Percentiles rank a stretch among this genome's conserved stretches.
Evolutionary conservation across 2,113 vertebrate species (phyloP).

Genomic region (Triplophysa rosa): DNA sequence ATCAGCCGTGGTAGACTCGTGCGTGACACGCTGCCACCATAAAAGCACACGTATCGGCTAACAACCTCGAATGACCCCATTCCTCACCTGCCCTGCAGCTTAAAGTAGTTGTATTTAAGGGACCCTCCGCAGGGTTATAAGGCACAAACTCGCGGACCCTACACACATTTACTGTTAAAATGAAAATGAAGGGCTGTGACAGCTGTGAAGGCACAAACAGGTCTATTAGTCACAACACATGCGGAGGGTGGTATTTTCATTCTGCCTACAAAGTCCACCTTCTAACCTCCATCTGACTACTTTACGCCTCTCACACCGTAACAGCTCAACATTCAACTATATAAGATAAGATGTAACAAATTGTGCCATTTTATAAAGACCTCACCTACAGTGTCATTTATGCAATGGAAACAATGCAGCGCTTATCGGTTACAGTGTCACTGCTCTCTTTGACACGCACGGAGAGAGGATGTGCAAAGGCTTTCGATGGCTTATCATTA

Average conservation of each 20-base stretch:
- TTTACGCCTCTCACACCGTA: background rate
- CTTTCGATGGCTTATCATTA: constrained; percentile 37
- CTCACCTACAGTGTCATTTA: constrained; percentile 18
- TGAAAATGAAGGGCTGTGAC: background rate
- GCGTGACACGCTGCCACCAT: constrained; percentile 2
- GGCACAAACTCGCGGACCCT: background rate
- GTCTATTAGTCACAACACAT: constrained; percentile 5
- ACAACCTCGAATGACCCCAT: constrained; percentile 15
- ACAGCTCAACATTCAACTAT: background rate
- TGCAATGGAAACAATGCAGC: constrained; percentile 8
- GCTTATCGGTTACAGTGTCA: background rate
- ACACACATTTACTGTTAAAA: constrained; percentile 1
- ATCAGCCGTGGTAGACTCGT: background rate
- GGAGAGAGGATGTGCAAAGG: background rate
- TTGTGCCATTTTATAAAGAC: constrained; percentile 4
- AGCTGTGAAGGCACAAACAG: constrained; percentile 5
- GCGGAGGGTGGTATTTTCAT: background rate
- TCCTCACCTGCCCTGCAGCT: constrained; percentile 25
- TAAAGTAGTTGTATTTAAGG: background rate
- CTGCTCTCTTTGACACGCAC: background rate
- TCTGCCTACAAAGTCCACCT: background rate
- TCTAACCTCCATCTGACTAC: background rate
- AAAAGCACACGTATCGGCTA: constrained; percentile 7
- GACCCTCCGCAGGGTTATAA: background rate
- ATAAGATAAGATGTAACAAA: background rate